Evolutionary conservation across 2,888 invertebrate genomes (phyloP).

Genomic region (Tetheella fluctuosa): DNA sequence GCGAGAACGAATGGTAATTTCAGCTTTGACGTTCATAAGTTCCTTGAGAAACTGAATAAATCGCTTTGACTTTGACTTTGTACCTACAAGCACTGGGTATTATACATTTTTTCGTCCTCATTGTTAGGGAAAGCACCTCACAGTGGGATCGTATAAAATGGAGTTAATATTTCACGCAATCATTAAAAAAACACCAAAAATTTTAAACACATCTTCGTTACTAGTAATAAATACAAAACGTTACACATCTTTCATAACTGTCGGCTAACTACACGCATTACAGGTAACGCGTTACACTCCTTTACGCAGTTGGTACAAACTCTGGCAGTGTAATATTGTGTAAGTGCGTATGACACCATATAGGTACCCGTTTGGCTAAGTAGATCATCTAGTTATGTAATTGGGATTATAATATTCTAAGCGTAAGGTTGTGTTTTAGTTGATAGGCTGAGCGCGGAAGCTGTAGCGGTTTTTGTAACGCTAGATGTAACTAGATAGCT

Average conservation of each 20-base stretch:
- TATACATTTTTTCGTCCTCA: too few relatives aligned
- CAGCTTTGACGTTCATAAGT: too few relatives aligned
- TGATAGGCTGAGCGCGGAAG: conserved; percentile 9
- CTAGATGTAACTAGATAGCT: background rate
- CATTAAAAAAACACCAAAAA: too few relatives aligned
- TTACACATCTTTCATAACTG: background rate
- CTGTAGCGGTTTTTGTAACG: too few relatives aligned
- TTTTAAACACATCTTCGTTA: too few relatives aligned
- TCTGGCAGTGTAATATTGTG: conserved; percentile 9
- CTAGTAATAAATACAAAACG: background rate
- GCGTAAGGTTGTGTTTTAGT: conserved; percentile 8
- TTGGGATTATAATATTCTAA: conserved; percentile 26
- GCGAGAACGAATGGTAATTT: too few relatives aligned
- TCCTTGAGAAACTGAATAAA: too few relatives aligned
- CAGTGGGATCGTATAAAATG: too few relatives aligned
- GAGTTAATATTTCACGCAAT: too few relatives aligned
- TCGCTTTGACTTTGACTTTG: too few relatives aligned
- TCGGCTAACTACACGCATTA: background rate
- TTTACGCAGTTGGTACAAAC: background rate
- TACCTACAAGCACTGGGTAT: too few relatives aligned
- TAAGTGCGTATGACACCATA: conserved; percentile 16
- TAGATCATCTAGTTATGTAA: conserved; percentile 35
- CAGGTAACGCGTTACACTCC: conserved; percentile 4
- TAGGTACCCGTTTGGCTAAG: conserved; percentile 26
- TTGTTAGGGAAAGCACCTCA: too few relatives aligned